phyloP scores from a whole-genome alignment of 2,113 vertebrate species.

The Brevimyrus niger region DNA sequence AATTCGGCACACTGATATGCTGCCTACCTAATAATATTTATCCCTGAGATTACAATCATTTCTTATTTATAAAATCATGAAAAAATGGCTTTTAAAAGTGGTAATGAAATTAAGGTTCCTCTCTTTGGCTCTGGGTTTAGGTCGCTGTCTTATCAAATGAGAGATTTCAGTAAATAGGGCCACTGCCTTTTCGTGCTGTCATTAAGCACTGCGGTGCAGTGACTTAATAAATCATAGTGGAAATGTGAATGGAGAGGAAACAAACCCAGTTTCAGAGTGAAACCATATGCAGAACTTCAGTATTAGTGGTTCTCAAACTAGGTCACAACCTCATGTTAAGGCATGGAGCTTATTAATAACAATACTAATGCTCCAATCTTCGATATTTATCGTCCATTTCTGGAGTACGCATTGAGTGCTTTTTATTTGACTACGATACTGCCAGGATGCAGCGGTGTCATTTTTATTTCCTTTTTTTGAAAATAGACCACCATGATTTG shows the following conservation, averaged over 20 bases:
- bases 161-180: not conserved
- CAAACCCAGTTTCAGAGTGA: not conserved
- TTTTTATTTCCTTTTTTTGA: not conserved
- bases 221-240: not conserved
- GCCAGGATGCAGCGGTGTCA: not conserved
- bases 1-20: not conserved
- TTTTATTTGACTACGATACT: not conserved
- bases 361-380: not conserved
- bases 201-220: not conserved
- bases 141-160: not conserved
- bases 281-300: not conserved
- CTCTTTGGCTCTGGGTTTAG: not conserved
- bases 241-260: not conserved
- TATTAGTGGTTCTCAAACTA: constrained; percentile 3
- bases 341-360: not conserved
- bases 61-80: constrained; percentile 2
- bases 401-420: not conserved
- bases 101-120: not conserved
- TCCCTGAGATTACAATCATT: not conserved
- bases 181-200: not conserved
- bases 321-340: not conserved
- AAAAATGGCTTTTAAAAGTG: not conserved
- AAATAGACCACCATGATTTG: not conserved
- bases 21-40: not conserved
- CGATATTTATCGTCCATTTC: not conserved